These are phyloP conservation scores for Archips crataeganus DNA, from an alignment of 2,888 invertebrate genomes.

Conservation along the genomic window DNA sequence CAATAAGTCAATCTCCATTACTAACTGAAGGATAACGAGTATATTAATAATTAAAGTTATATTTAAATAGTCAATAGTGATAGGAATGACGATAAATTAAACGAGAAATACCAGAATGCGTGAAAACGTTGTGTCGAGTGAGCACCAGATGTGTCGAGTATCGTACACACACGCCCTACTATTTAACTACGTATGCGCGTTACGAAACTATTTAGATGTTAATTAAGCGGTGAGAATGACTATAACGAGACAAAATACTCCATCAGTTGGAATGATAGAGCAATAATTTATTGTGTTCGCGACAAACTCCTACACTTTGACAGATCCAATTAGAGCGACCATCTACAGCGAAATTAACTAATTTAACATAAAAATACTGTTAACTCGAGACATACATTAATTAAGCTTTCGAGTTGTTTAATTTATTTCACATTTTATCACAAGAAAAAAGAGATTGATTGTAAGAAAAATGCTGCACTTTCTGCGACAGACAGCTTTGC, in stretches of 20 bases:
- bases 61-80: constrained; percentile 46
- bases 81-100: constrained; percentile 16
- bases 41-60: constrained; percentile 39
- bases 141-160: constrained; percentile 71
- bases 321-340: constrained; percentile 67
- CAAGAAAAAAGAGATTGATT: constrained; percentile 59
- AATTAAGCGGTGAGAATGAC: constrained; percentile 49
- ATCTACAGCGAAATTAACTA: constrained; percentile 52
- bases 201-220: constrained; percentile 42
- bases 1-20: neutral
- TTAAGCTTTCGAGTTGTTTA: constrained; percentile 47
- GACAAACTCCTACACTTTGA: constrained; percentile 72
- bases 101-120: constrained; percentile 37
- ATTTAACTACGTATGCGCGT: constrained; percentile 42
- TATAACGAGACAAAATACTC: constrained; percentile 52
- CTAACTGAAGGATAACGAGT: neutral
- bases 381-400: constrained; percentile 37
- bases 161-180: constrained; percentile 60
- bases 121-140: constrained; percentile 57
- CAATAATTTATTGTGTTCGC: constrained; percentile 70
- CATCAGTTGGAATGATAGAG: constrained; percentile 59
- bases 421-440: constrained; percentile 66
- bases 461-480: constrained; percentile 73
- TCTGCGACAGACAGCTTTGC: constrained; percentile 81
- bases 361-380: constrained; percentile 46